Conservation (phyloP, 1,140 invertebrate genomes). For the Cherax destructor region DNA sequence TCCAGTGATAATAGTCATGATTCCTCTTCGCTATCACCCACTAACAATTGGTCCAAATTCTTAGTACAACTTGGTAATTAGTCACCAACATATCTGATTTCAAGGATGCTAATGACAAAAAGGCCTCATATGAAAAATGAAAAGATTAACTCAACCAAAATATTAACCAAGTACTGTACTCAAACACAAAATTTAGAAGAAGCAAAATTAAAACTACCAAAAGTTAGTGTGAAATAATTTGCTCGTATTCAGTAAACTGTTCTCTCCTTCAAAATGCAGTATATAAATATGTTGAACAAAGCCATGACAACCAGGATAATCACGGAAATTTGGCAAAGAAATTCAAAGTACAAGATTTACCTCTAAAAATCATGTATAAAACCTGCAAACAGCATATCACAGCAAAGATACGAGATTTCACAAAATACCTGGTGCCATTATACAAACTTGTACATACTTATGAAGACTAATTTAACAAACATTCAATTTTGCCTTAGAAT, state of each 20-base stretch:
- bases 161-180: not conserved
- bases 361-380: constrained; percentile 9
- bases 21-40: not conserved
- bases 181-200: not conserved
- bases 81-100: not conserved
- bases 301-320: not conserved
- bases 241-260: not conserved
- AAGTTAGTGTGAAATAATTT: not conserved
- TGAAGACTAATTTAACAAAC: not conserved
- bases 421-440: constrained; percentile 16
- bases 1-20: not conserved
- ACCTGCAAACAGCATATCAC: constrained; percentile 15
- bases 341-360: not conserved
- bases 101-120: not conserved
- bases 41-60: constrained; percentile 3
- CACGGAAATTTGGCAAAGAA: not conserved
- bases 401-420: constrained; percentile 14
- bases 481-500: not conserved
- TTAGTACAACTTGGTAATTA: not conserved
- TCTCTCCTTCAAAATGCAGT: not conserved
- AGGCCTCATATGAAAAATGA: not conserved
- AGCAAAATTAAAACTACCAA: no score
- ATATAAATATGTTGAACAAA: not conserved
- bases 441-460: constrained; percentile 13
- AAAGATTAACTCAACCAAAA: not conserved